Conservation (phyloP, 2,113 vertebrate genomes). For the Casuarius casuarius region DNA sequence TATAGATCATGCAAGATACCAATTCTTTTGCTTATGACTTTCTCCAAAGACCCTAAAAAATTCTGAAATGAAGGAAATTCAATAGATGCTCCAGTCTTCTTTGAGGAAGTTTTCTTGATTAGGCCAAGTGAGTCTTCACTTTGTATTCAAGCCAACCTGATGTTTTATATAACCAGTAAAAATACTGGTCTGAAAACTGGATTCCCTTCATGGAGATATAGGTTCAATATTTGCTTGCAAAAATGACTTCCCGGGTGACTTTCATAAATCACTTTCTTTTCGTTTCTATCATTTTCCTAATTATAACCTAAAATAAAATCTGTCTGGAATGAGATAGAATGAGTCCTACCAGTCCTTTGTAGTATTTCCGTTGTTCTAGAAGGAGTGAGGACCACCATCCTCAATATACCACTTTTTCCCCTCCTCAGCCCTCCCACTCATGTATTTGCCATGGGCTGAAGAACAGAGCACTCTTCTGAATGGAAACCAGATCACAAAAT, state of each 20-base stretch:
- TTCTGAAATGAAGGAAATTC: not conserved
- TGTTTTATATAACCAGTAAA: not conserved
- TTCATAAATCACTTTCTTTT: rapidly evolving
- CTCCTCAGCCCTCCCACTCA: not conserved
- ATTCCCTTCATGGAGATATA: not conserved
- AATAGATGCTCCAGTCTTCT: not conserved
- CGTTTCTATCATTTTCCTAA: not conserved
- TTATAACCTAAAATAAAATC: not conserved
- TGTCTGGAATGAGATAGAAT: not conserved
- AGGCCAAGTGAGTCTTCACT: not conserved
- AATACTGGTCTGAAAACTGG: not conserved
- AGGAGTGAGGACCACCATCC: rapidly evolving
- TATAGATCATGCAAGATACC: not conserved
- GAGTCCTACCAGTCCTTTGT: rapidly evolving
- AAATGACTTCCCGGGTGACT: not conserved
- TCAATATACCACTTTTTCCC: not conserved
- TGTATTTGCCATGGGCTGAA: not conserved
- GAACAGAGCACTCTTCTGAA: not conserved
- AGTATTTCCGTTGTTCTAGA: not conserved
- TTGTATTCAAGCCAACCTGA: not conserved
- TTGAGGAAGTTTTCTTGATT: not conserved
- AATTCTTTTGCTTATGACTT: not conserved
- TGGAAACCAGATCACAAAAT: not conserved
- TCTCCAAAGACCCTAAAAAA: not conserved
- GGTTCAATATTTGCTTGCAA: not conserved